Evolutionary conservation across 2,113 vertebrate species (phyloP).

Genomic region (Malurus elegans): DNA sequence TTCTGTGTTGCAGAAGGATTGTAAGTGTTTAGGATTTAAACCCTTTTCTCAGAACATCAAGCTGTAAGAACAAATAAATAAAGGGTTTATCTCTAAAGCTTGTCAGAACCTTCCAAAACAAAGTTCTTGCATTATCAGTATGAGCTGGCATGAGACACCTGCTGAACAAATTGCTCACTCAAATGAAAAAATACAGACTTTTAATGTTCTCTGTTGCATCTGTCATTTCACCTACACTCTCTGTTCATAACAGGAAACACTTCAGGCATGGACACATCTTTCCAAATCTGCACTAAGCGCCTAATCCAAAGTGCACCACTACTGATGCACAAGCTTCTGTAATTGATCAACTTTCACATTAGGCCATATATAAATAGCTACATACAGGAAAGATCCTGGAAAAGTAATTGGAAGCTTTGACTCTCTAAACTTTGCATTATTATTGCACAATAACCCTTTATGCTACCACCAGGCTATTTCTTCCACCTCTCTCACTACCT

Average conservation of each 20-base stretch:
- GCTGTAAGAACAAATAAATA: neutral
- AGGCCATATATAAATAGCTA: neutral
- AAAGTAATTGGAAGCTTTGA: neutral
- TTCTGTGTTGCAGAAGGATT: neutral
- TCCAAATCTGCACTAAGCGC: neutral
- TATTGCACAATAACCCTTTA: neutral
- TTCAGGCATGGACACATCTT: neutral
- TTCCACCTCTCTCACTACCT: neutral
- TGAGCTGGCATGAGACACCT: neutral
- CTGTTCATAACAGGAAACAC: neutral
- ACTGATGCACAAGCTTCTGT: neutral
- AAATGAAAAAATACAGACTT: neutral
- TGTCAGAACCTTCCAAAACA: conserved; percentile 1
- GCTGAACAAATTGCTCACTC: neutral
- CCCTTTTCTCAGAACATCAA: neutral
- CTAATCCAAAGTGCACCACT: neutral
- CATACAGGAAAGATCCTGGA: neutral
- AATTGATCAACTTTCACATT: neutral
- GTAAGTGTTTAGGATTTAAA: conserved; percentile 40
- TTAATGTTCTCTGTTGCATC: neutral
- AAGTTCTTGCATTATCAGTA: neutral
- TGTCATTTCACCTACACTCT: neutral
- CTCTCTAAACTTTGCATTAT: neutral
- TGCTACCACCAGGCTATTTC: neutral
- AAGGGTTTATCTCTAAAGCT: neutral